A percentile compares a stretch with the other conserved stretches of the same genome.
These are phyloP conservation scores for Lytechinus pictus DNA, from an alignment of 35 echinoderm and acorn worm genomes.

Conservation along the genomic window DNA sequence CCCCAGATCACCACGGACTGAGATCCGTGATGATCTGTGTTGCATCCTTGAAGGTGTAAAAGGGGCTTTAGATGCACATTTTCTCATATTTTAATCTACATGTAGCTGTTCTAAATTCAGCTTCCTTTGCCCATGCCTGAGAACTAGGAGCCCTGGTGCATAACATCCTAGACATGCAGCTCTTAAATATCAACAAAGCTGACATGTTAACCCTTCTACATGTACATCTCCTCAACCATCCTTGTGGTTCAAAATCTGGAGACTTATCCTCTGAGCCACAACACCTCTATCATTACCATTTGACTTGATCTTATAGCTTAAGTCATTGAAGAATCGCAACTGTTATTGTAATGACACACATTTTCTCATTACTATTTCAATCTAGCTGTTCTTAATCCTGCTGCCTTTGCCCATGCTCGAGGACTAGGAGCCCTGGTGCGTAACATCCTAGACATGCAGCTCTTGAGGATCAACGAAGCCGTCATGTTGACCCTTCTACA, in stretches of 20 bases:
- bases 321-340: too few relatives aligned
- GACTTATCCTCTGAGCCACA: too few relatives aligned
- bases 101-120: conserved; percentile 77
- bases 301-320: conserved; percentile 43
- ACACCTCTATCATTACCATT: neutral
- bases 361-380: too few relatives aligned
- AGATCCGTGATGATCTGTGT: too few relatives aligned
- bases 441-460: conserved; percentile 88
- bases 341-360: too few relatives aligned
- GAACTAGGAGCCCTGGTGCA: conserved; percentile 83
- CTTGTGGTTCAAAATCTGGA: too few relatives aligned
- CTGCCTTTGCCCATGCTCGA: conserved; percentile 76
- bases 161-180: conserved; percentile 87
- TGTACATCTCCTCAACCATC: conserved; percentile 93
- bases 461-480: conserved; percentile 89
- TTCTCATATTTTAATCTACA: too few relatives aligned
- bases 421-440: conserved; percentile 85
- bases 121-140: conserved; percentile 76
- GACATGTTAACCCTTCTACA: conserved; percentile 76
- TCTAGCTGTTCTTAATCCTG: conserved; percentile 72
- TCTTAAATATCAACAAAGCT: conserved; percentile 86
- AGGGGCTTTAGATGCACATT: too few relatives aligned
- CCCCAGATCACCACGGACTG: too few relatives aligned
- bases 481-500: conserved; percentile 90
- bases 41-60: too few relatives aligned